Percentiles rank a stretch among this genome's conserved stretches.
These are phyloP conservation scores for Ptychadena robeensis DNA, from an alignment of 2,797 vertebrate genomes.

Conservation along the genomic window DNA sequence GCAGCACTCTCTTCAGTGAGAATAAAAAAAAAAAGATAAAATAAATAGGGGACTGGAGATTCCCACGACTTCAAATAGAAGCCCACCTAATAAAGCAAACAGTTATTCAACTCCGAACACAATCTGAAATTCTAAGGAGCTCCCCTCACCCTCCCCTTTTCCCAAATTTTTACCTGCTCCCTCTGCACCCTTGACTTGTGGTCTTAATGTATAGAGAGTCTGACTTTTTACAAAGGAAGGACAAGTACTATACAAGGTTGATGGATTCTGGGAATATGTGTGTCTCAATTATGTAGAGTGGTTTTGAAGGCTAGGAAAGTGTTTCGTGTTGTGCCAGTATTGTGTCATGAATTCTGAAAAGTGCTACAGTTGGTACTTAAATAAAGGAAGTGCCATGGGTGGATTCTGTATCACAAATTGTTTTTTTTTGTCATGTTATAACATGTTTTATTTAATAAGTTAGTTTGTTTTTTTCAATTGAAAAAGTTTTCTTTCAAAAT, in stretches of 20 bases:
- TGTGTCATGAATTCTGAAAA: background rate
- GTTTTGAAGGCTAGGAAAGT: background rate
- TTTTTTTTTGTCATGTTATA: background rate
- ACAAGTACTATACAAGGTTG: slow-evolving; percentile 15
- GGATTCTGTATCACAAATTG: background rate
- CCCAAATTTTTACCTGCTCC: slow-evolving; percentile 8
- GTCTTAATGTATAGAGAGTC: slow-evolving; percentile 18
- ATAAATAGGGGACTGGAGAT: slow-evolving; percentile 35
- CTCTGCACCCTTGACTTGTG: slow-evolving; percentile 35
- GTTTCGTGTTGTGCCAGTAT: slow-evolving; percentile 3
- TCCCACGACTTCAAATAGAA: slow-evolving; percentile 54
- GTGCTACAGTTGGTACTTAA: slow-evolving; percentile 5
- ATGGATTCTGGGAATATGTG: background rate
- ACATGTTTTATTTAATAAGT: too few species aligned
- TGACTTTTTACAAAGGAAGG: background rate
- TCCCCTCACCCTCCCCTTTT: background rate
- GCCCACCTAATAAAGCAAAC: slow-evolving; percentile 39
- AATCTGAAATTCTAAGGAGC: slow-evolving; percentile 20
- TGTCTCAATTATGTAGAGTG: background rate
- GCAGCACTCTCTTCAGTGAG: slow-evolving; percentile 59
- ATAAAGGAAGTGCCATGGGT: slow-evolving; percentile 8
- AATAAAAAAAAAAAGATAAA: slow-evolving; percentile 47
- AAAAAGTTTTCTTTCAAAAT: background rate
- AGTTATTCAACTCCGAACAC: slow-evolving; percentile 10
- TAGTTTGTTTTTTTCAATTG: background rate